Evolutionary conservation across 2,113 vertebrate species (phyloP), one percentile per base, ranked within the genome.

Genomic region (Hippopotamus amphibius): DNA sequence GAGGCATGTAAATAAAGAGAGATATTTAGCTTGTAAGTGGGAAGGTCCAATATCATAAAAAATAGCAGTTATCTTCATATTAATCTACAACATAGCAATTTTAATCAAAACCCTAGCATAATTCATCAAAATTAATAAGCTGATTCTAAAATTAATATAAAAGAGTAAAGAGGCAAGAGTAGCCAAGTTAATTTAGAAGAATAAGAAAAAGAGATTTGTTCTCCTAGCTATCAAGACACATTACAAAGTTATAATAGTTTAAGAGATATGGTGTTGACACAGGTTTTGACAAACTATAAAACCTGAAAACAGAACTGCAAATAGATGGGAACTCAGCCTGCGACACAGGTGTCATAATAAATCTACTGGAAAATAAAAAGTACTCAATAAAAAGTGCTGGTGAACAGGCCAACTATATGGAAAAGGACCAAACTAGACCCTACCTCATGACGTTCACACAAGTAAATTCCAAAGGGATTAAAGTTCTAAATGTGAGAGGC

Each of bases 121-220:
- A 88, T n/a, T 89, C 37, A 90, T 53, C 4, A 43, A 50, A 57
- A 89, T 95, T 61, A 92, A 72, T 5, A 85, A 95, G 43, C 24
- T 33, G 7, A 85, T 66, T 65, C 61, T 50, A 96, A 83, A 93
- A 85, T 46, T 93, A 89, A 90, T 48, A 59, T 43, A n/a, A 68
- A 87, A 93, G 26, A 41, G 2, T 66, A 53, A 92, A 88, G 21
- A 82, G 26, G 9, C 26, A 86, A 63, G 19, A 80, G 79, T 33
- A 82, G n/a, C 2, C 7, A 89, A 22, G 50, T 55, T 2, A 55
- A 88, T 15, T 71, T 65, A 93, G 61, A 88, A 77, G 41, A 61
- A 14, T 15, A 85, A 50, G 46, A 59, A 88, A 96, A 83, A 37
- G 48, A 10, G 55, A 41, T n/a, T 24, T 86, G 15, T 53, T 93